Evolutionary conservation across 2,888 invertebrate species (phyloP), one percentile per base, ranked within the genome.

Genomic region (Phalera bucephala): DNA sequence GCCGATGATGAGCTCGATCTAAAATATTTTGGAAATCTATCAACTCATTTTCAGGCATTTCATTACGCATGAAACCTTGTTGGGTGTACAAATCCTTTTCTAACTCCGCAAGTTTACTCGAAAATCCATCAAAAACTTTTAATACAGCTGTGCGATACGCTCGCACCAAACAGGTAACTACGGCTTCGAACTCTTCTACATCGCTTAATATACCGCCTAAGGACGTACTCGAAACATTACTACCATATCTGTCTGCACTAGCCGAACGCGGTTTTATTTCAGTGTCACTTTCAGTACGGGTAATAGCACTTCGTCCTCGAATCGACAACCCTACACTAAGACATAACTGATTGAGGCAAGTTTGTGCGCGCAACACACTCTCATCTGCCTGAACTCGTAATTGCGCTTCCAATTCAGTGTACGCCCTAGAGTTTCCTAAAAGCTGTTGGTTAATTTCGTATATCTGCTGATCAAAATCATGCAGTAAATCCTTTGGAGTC

Each of bases 381-480:
- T 73, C 71, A 34, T 80, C 74, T 1, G 74, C 72, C 37, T 81
- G 71, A 20, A 58, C 43, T 17, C 61, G 64, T 40, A 87, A 53
- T 33, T 75, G 68, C 8, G 65, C 70, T 45, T 80, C 82, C 26
- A 87, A 50, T 36, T 85, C 80, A 1, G 52, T 44, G 44, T 78
- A 83, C 4, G 81, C 80, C 47, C 79, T 68, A 5, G 41, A 63
- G 46, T 88, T 88, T 52, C 83, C 81, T 11, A 86, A 34, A 23
- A 86, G 52, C 46, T 87, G 85, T 45, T 86, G 81, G 54, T 87
- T 87, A 3, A 81, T 66, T 33, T 77, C 78, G 46, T 79, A 83
- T 8, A 72, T 72, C 11, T 58, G 69, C 32, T 76, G 68, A 61
- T 87, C 86, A 44, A 86, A 86, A 29, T 82, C 73, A 28, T 82